Evolutionary conservation across 2,888 invertebrate species (phyloP).

Genomic region (Caenorhabditis macrosperma): DNA sequence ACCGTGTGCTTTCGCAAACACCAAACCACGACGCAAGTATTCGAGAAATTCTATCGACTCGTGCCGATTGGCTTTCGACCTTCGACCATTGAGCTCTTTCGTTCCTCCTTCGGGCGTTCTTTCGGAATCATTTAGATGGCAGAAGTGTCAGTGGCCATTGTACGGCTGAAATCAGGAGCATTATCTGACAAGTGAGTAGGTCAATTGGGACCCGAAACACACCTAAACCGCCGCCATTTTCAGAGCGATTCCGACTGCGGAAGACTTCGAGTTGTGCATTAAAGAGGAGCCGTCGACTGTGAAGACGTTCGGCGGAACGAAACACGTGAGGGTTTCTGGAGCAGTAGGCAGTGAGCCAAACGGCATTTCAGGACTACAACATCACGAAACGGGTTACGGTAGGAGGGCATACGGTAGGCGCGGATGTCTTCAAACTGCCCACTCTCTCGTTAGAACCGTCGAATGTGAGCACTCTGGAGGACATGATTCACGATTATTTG

Average conservation of each 20-base stretch:
- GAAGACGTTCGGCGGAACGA: constrained; percentile 34
- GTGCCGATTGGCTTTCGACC: constrained; percentile 6
- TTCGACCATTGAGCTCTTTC: not conserved
- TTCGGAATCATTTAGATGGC: constrained; percentile 31
- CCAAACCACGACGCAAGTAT: not conserved
- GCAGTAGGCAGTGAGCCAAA: not conserved
- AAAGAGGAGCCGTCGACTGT: constrained; percentile 53
- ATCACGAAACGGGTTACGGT: constrained; percentile 61
- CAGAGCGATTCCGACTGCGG: constrained; percentile 35
- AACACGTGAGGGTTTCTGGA: constrained; percentile 20
- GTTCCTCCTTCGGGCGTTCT: not conserved
- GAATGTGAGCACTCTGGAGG: constrained; percentile 41
- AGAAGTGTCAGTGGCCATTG: constrained; percentile 44
- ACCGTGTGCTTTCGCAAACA: not conserved
- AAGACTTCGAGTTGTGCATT: constrained; percentile 55
- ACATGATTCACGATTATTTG: constrained; percentile 53
- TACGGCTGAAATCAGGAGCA: constrained; percentile 38
- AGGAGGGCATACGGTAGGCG: constrained; percentile 57
- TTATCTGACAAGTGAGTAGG: constrained; percentile 48
- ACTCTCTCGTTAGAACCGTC: constrained; percentile 53
- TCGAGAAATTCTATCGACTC: constrained; percentile 16
- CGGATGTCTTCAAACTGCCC: constrained; percentile 60
- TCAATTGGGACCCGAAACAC: not conserved
- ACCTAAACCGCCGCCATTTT: not conserved
- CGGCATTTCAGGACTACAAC: constrained; percentile 44